Conservation (phyloP, 2,113 vertebrate species). For the Alectura lathami region DNA sequence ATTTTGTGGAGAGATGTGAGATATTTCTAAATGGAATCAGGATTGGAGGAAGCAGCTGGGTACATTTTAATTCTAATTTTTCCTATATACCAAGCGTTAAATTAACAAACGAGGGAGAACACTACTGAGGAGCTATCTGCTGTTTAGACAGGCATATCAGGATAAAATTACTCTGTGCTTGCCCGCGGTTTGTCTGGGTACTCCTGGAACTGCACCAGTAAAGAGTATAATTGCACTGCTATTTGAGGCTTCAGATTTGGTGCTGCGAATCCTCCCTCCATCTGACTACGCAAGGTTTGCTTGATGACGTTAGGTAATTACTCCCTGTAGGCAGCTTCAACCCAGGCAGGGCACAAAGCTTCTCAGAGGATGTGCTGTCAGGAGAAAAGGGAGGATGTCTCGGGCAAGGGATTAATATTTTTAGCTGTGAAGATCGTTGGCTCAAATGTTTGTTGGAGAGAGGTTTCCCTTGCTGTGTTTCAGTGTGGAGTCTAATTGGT, state of each 20-base stretch:
- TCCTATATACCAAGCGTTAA: conserved; percentile 62
- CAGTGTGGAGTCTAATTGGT: neutral
- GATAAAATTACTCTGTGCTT: conserved; percentile 40
- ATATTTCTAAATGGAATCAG: conserved; percentile 18
- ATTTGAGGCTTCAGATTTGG: neutral
- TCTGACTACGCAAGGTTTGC: neutral
- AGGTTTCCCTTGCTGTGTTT: neutral
- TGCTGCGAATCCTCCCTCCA: neutral
- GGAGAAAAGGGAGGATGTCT: neutral
- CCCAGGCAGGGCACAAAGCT: neutral
- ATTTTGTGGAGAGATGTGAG: conserved; percentile 1
- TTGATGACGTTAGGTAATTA: neutral
- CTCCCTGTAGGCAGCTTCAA: neutral
- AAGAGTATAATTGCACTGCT: conserved; percentile 23
- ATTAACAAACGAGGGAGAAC: conserved; percentile 41
- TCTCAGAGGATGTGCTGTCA: neutral
- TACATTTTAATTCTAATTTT: conserved; percentile 60
- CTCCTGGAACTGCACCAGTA: conserved; percentile 48
- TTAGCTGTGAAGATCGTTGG: accelerated
- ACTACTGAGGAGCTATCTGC: conserved; percentile 7
- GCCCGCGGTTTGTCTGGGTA: neutral
- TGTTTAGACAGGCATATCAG: conserved; percentile 58
- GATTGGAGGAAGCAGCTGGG: neutral
- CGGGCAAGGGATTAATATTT: neutral
- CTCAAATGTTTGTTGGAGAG: neutral